Base-by-base conservation (phyloP, 53 echinoderm and acorn worm species). In the Zoroaster sp. region DNA sequence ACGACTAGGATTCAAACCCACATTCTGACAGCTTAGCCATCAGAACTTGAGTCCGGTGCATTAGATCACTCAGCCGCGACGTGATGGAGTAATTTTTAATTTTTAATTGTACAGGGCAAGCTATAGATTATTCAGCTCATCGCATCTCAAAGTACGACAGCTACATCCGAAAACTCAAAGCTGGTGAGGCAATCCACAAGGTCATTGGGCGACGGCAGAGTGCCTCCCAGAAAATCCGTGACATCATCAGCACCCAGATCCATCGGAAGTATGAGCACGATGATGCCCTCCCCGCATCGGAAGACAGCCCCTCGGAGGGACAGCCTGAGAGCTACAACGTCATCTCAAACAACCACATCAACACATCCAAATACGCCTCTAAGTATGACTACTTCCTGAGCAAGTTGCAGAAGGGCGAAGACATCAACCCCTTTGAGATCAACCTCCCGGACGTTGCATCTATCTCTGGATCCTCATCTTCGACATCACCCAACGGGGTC, bases 111-210 rank as follows among this genome's bases (percentile, higher is more conserved):
- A 28, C 92, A 97, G 97, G 97, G 18, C 95, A 94, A 83, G 93
- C 93, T 47, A 97, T 94, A 23, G 97, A 97, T 54, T 90, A 95
- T 35, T 95, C 97, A 7, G 95, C 94, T n/a, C 74, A 93, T 45
- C 83, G 97, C 37, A 92, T 97, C 33, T 99, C 99, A 73, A 99
- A 99, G 72, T 99, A 98, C 42, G 99, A 99, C 89, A 95, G 95
- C 88, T 99, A 99, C 89, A 99, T 99, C 78, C 94, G 93, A 88
- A 93, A 96, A 81, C 93, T 99, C 45, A 93, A 96, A 87, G 96
- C 94, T 31, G 99, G 99, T 12, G 91, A 99, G 88, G 93, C 94
- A 10, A 97, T 97, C 63, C 90, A 95, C 81, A 94, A 95, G 75
- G 91, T 97, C 89, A 97, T 97, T 18, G 95, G 95, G 20, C 95